phyloP scores from a whole-genome alignment of 2,888 invertebrate genomes.

The Archips crataeganus region DNA sequence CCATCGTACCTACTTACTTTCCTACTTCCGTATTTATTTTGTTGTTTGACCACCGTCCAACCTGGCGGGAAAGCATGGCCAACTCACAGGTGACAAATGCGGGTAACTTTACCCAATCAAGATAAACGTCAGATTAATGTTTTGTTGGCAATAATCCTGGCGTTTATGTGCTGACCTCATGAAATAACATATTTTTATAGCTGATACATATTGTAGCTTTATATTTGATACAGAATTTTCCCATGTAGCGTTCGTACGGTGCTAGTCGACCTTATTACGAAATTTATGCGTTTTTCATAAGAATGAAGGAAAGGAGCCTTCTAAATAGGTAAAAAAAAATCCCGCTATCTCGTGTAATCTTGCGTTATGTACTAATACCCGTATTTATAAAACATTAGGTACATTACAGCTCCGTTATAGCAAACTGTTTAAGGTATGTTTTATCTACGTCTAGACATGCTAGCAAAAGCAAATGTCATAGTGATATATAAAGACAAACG shows the following conservation, averaged over 20 bases:
- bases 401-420: no score
- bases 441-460: no score
- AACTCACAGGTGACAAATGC: constrained; percentile 31
- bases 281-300: no score
- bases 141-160: constrained; percentile 32
- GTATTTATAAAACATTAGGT: no score
- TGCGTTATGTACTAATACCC: no score
- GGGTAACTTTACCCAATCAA: constrained; percentile 33
- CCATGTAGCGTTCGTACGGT: no score
- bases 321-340: no score
- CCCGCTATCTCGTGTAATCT: no score
- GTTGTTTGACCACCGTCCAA: constrained; percentile 2
- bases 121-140: constrained; percentile 34
- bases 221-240: not conserved
- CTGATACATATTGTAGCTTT: constrained; percentile 10
- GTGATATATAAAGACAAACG: no score
- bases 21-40: not conserved
- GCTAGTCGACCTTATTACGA: not conserved
- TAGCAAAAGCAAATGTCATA: no score
- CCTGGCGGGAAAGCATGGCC: constrained; percentile 18
- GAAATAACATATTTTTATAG: constrained; percentile 13
- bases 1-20: not conserved
- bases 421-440: no score
- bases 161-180: constrained; percentile 22
- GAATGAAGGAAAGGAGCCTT: no score